These are phyloP conservation scores for Allobates femoralis DNA, from an alignment of 2,797 vertebrate genomes.

Conservation along the genomic window DNA sequence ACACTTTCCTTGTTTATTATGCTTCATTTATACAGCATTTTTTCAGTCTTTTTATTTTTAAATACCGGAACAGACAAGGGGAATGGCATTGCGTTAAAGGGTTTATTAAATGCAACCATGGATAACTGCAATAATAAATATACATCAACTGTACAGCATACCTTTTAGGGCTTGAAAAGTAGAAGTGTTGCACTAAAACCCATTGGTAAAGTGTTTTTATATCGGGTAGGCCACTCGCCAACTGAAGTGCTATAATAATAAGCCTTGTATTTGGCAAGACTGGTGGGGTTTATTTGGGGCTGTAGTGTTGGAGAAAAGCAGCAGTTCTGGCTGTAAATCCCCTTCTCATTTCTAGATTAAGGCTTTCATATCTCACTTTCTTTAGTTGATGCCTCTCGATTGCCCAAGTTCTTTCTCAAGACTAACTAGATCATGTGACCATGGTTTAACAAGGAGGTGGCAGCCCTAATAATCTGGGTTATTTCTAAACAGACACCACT, in stretches of 20 bases:
- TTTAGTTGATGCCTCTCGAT: neutral
- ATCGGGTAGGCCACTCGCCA: neutral
- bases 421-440: neutral
- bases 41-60: slow-evolving; percentile 70
- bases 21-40: slow-evolving; percentile 83
- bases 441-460: neutral
- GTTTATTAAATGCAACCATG: slow-evolving; percentile 92
- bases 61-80: slow-evolving; percentile 83
- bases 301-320: slow-evolving; percentile 76
- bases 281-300: slow-evolving; percentile 21
- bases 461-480: neutral
- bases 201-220: slow-evolving; percentile 33
- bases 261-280: slow-evolving; percentile 15
- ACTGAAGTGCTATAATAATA: neutral
- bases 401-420: neutral
- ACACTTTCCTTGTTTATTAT: slow-evolving; percentile 79
- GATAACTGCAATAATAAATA: slow-evolving; percentile 99
- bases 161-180: slow-evolving; percentile 77
- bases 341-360: neutral
- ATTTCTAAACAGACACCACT: neutral
- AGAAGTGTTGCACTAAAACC: slow-evolving; percentile 70
- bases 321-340: slow-evolving; percentile 58
- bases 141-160: slow-evolving; percentile 89
- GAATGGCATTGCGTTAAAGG: slow-evolving; percentile 81
- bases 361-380: neutral